phyloP scores from a whole-genome alignment of 2,113 vertebrate species.

The Monarcha castaneiventris region DNA sequence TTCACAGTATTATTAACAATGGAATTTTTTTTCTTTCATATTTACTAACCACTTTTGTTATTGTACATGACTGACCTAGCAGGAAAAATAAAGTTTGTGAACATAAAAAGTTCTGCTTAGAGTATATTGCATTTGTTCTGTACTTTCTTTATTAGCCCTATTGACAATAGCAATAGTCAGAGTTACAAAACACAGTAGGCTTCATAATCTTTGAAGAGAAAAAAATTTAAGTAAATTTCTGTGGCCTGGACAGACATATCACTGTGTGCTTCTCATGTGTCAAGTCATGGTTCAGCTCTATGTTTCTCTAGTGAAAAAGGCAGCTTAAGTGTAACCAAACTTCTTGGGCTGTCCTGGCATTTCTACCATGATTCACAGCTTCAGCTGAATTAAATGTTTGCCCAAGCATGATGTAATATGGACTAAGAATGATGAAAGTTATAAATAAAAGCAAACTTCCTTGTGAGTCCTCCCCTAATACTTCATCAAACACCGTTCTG shows the following conservation, averaged over 20 bases:
- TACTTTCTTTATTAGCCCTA: neutral
- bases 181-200: neutral
- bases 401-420: neutral
- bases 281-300: neutral
- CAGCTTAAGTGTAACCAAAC: neutral
- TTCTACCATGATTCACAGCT: neutral
- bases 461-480: neutral
- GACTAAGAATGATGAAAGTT: neutral
- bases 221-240: neutral
- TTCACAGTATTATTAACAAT: neutral
- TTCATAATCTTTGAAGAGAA: neutral
- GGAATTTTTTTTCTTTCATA: neutral
- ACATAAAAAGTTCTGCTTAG: neutral
- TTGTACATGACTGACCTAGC: neutral
- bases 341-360: neutral
- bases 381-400: neutral
- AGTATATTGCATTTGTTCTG: neutral
- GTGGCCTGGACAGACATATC: neutral
- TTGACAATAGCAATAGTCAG: neutral
- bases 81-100: neutral
- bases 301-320: neutral
- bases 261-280: neutral
- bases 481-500: neutral
- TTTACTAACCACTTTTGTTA: neutral
- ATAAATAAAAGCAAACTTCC: neutral